phyloP scores from a whole-genome alignment of 2,113 vertebrate genomes.

The Kryptolebias marmoratus region DNA sequence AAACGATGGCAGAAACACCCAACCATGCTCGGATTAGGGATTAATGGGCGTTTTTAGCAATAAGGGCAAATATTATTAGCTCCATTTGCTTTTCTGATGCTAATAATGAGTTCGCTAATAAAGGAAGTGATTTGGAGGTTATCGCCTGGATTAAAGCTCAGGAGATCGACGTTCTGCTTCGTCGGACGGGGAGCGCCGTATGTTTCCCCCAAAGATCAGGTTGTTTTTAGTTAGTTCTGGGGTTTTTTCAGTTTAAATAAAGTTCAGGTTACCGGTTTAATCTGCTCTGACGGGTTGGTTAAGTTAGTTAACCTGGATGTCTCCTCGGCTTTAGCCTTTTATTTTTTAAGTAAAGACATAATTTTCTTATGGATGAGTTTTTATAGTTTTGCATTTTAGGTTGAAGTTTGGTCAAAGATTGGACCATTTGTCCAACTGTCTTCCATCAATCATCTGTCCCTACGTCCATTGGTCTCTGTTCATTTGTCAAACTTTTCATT shows the following conservation, averaged over 20 bases:
- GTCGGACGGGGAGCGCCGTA: conserved; percentile 63
- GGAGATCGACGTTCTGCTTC: conserved; percentile 67
- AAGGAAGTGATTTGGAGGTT: conserved; percentile 78
- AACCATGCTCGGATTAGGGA: conserved; percentile 81
- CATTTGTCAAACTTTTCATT: too few species aligned
- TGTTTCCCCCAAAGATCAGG: conserved; percentile 63
- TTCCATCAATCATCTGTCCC: too few species aligned
- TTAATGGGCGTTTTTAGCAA: conserved; percentile 81
- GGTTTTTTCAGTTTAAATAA: not conserved
- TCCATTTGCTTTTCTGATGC: conserved; percentile 80
- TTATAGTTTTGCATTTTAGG: too few species aligned
- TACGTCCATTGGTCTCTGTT: too few species aligned
- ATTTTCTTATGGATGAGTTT: too few species aligned
- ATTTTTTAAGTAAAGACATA: too few species aligned
- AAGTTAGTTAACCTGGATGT: too few species aligned
- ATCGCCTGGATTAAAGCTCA: conserved; percentile 63
- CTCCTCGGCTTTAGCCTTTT: too few species aligned
- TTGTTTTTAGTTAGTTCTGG: conserved; percentile 8
- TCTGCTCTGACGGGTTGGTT: too few species aligned
- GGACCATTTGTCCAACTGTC: too few species aligned
- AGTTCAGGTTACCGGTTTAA: not conserved
- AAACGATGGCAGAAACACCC: conserved; percentile 68
- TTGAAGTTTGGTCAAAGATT: too few species aligned
- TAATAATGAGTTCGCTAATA: conserved; percentile 82
- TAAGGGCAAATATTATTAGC: conserved; percentile 83